Evolutionary conservation across 2,797 vertebrate species (phyloP).

Genomic region (Atherinosoma microstoma): DNA sequence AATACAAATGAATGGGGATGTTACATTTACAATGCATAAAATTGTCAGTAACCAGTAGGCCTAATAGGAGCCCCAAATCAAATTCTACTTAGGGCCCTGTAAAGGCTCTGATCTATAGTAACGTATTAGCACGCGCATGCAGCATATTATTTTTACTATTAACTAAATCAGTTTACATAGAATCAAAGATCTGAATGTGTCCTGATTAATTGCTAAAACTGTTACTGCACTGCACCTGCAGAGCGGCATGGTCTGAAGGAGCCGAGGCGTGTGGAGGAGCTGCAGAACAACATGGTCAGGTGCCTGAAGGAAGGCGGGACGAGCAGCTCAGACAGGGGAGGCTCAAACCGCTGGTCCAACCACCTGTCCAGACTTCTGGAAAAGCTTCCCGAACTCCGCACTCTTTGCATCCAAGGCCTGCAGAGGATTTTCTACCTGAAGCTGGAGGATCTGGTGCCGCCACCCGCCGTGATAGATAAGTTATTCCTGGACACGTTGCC

Average conservation of each 20-base stretch:
- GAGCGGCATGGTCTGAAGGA: constrained; percentile 97
- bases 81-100: background rate
- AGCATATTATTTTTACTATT: background rate
- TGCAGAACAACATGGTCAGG: constrained; percentile 92
- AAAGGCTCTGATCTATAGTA: background rate
- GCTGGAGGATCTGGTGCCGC: constrained; percentile 97
- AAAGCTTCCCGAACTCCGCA: constrained; percentile 95
- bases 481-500: constrained; percentile 97
- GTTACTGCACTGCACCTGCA: constrained; percentile 57
- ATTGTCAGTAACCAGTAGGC: background rate
- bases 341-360: constrained; percentile 85
- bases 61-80: too few species aligned
- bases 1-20: background rate
- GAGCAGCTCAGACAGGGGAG: constrained; percentile 83
- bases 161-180: background rate
- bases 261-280: constrained; percentile 92
- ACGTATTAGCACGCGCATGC: background rate
- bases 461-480: constrained; percentile 96
- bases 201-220: background rate
- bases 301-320: constrained; percentile 92
- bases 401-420: constrained; percentile 95
- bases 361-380: constrained; percentile 94
- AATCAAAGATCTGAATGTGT: background rate
- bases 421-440: constrained; percentile 99
- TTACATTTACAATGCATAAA: background rate